These are phyloP conservation scores for Sinella curviseta DNA, from an alignment of 1,140 invertebrate genomes.

Conservation along the genomic window DNA sequence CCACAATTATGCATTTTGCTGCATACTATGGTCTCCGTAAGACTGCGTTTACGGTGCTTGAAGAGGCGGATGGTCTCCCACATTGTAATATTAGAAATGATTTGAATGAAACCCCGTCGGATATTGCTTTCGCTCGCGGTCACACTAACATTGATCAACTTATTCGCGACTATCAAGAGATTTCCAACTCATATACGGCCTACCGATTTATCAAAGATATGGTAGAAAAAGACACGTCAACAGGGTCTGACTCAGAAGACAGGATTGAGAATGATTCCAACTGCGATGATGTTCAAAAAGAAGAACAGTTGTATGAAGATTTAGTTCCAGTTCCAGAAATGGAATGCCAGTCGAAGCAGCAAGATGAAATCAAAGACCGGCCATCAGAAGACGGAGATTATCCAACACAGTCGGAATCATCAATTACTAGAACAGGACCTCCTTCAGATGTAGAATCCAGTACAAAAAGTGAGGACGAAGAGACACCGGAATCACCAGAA, in stretches of 20 bases:
- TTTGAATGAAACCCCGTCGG: conserved; percentile 36
- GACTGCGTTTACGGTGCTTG: conserved; percentile 75
- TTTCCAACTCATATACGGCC: background rate
- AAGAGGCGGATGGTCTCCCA: conserved; percentile 53
- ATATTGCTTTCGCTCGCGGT: conserved; percentile 34
- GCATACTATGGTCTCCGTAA: conserved; percentile 80
- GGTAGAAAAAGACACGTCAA: conserved; percentile 12
- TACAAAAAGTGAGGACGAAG: background rate
- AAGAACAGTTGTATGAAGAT: no score
- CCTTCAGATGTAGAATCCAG: background rate
- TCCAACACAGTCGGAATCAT: no score
- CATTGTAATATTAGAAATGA: conserved; percentile 37
- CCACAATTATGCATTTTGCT: conserved; percentile 83
- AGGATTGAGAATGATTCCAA: background rate
- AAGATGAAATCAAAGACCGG: background rate
- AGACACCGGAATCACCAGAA: background rate
- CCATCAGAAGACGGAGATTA: background rate
- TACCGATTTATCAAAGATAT: conserved; percentile 4
- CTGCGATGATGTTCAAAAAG: no score
- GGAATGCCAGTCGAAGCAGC: background rate
- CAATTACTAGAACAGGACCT: background rate
- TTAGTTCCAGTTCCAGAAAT: no score
- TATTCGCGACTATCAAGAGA: conserved; percentile 39
- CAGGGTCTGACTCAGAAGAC: background rate
- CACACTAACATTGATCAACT: conserved; percentile 28